Evolutionary conservation across 2,113 vertebrate genomes (phyloP).

Genomic region (Gallinago jamesoni): DNA sequence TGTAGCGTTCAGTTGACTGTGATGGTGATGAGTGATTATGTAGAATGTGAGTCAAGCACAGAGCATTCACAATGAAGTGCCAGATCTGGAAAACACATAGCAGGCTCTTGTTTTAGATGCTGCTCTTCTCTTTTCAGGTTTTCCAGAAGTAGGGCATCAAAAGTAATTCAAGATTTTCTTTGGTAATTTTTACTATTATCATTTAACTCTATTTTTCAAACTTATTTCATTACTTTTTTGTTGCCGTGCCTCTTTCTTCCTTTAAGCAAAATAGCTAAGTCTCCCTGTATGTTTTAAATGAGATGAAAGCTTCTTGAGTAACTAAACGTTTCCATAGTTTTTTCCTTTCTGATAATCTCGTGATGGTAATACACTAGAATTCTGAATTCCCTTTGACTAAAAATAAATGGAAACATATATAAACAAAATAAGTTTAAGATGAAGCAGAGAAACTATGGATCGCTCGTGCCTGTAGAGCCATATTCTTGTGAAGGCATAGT

Average conservation of each 20-base stretch:
- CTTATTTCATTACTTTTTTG: background rate
- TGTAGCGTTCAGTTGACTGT: fast-evolving
- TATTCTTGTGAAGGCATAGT: background rate
- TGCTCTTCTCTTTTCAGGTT: background rate
- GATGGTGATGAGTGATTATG: background rate
- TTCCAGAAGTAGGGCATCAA: background rate
- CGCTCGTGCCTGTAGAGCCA: background rate
- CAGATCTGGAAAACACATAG: background rate
- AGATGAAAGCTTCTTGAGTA: background rate
- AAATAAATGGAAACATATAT: background rate
- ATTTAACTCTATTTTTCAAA: background rate
- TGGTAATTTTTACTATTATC: background rate
- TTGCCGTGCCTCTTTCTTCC: background rate
- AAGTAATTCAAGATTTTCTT: background rate
- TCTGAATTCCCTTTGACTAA: background rate
- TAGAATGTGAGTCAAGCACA: background rate
- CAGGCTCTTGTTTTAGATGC: background rate
- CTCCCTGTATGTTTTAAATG: background rate
- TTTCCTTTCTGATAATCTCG: background rate
- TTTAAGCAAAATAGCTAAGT: background rate
- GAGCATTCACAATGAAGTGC: background rate
- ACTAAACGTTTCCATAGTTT: background rate
- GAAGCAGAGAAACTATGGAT: background rate
- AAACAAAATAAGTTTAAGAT: background rate
- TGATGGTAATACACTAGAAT: background rate